Percentiles rank a stretch among this genome's conserved stretches.
phyloP scores from a whole-genome alignment of 1,140 invertebrate species.

The Sitophilus oryzae region DNA sequence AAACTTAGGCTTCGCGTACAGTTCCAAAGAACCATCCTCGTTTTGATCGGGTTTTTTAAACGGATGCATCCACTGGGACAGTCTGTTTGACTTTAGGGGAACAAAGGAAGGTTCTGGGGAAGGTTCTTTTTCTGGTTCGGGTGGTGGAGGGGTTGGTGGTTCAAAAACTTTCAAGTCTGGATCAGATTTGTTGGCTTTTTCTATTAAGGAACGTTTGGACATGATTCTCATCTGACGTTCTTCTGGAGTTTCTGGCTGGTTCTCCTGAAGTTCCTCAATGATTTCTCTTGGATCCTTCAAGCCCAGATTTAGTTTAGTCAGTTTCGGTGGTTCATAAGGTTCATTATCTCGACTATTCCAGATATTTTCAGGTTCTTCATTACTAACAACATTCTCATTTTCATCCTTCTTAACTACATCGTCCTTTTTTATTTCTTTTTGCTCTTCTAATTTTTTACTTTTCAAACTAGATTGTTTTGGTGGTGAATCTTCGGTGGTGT shows the following conservation, averaged over 20 bases:
- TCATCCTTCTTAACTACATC: slow-evolving; percentile 21
- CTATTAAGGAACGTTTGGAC: slow-evolving; percentile 39
- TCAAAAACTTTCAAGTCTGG: slow-evolving; percentile 39
- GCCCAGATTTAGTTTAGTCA: slow-evolving; percentile 35
- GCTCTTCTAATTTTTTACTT: neutral
- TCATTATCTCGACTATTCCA: slow-evolving; percentile 52
- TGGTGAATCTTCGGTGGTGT: neutral
- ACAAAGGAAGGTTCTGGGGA: slow-evolving; percentile 34
- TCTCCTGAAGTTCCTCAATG: slow-evolving; percentile 12
- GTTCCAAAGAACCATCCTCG: slow-evolving; percentile 39
- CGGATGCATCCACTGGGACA: slow-evolving; percentile 41
- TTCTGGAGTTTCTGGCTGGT: slow-evolving; percentile 19
- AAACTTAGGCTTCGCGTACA: slow-evolving; percentile 40
- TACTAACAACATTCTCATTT: too few relatives aligned
- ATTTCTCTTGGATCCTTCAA: slow-evolving; percentile 13
- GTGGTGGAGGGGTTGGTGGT: slow-evolving; percentile 31
- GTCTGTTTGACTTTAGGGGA: slow-evolving; percentile 40
- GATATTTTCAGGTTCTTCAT: slow-evolving; percentile 46
- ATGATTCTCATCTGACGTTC: slow-evolving; percentile 24
- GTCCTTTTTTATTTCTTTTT: neutral
- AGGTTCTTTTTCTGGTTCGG: slow-evolving; percentile 25
- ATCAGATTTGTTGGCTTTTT: slow-evolving; percentile 38
- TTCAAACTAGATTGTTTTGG: neutral
- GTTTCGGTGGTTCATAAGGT: slow-evolving; percentile 48
- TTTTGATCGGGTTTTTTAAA: slow-evolving; percentile 40